A percentile compares a stretch with the other conserved stretches of the same genome.
phyloP scores from a whole-genome alignment of 2,888 invertebrate species.

The Lumbricus terrestris region DNA sequence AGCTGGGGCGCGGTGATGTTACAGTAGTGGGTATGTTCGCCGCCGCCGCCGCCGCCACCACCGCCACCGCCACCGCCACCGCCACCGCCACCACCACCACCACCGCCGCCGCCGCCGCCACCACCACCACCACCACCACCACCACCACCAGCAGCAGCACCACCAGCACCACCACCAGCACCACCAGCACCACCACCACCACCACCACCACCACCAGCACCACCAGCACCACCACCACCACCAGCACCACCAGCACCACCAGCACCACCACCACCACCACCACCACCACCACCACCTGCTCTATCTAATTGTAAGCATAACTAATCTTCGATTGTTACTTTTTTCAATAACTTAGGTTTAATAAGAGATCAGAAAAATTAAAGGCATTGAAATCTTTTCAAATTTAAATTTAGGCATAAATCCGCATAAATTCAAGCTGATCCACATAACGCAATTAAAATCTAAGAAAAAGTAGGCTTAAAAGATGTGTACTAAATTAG shows the following conservation, averaged over 20 bases:
- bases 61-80: neutral
- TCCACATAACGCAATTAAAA: neutral
- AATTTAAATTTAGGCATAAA: neutral
- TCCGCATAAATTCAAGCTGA: neutral
- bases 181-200: neutral
- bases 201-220: neutral
- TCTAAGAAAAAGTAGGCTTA: too few relatives aligned
- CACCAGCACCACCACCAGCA: neutral
- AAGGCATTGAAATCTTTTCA: too few relatives aligned
- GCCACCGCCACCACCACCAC: conserved; percentile 14
- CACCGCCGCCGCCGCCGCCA: conserved; percentile 9
- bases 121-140: neutral
- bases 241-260: neutral
- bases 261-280: neutral
- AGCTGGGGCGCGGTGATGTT: too few relatives aligned
- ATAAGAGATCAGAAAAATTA: too few relatives aligned
- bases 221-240: neutral
- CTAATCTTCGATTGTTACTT: neutral
- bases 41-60: neutral
- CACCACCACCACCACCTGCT: neutral
- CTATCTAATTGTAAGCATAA: neutral
- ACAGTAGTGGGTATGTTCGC: too few relatives aligned
- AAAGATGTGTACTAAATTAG: too few relatives aligned
- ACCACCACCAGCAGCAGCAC: neutral
- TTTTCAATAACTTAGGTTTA: too few relatives aligned